Base-by-base conservation (phyloP, 1,140 invertebrate species). In the Nomia melanderi region DNA sequence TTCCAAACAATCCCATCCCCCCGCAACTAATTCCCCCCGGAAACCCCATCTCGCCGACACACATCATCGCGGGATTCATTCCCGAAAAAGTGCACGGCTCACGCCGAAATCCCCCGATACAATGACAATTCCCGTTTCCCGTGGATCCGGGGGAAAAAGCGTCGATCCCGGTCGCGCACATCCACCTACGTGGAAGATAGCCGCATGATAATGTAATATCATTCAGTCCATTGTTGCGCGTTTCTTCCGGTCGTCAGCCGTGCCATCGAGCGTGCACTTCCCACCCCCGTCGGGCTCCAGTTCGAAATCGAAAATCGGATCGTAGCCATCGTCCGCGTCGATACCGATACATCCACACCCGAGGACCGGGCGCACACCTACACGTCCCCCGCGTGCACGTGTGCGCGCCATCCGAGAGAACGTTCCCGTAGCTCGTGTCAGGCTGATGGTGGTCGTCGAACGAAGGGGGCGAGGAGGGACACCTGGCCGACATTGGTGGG, bases 371-470 rank as follows among this genome's bases (percentile, higher is more conserved):
- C 17, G 20, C 8, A 1, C 6, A 2, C 20, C 20, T 50, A 5
- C 41, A 11, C 11, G 12, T 50, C 47, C 3, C 6, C 12, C 2
- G 8, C 11, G 17, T 14, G 2, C 6, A 7, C 5, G 23, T 20
- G 69, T 33, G 41, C 20, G 14, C 12, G 20, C 41, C 41, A 44
- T 14, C 41, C 12, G 6, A 67, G 71, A 44, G 47, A 56, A 20
- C 67, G 75, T 78, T 47, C 66, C 60, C 33, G 78, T 78, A 65
- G 31, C 69, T 78, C 67, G 64, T 60, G 69, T 54, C 75, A 23
- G 73, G 36, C 63, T 56, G 72, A 66, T 17, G 73, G 31, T 73
- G 59, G 64, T 76, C 53, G 64, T 69, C 53, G 67, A 36, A 17
- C 74, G 66, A 50, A 64, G 41, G 67, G 56, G 44, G 59, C n/a